Base-by-base conservation (phyloP, 2,888 invertebrate genomes). In the Sericinus montela region DNA sequence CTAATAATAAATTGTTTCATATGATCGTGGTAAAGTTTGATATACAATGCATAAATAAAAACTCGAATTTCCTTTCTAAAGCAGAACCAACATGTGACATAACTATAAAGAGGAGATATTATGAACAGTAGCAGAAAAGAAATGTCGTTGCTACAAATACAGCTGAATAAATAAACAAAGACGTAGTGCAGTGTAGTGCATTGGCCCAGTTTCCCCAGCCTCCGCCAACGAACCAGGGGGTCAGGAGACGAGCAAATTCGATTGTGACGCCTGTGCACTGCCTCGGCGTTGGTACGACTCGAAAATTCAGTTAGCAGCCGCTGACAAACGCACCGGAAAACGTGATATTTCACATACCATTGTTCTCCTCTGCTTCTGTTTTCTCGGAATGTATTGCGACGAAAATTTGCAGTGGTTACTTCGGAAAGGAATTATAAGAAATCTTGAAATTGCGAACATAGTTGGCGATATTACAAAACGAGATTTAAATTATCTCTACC, bases 101-200 rank as follows among this genome's bases (percentile, higher is more conserved):
- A 19, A 19, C 19, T 19, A 5, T 19, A 19, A 19, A 19, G 19
- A 19, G 19, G 5, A 3, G 3, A 13, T 36, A 16, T 36, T 36
- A 36, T n/a, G 1, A 16, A 28, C 35, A 29, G 37, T 10, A 29
- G 8, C 16, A 30, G 29, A 23, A 45, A 30, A 13, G 19, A 19
- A 23, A 32, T 32, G 11, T 11, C 11, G 13, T 32, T 11, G 11
- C 32, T 7, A 32, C 11, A 32, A 11, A 29, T 30, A 37, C 45
- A 29, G 29, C 38, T 38, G 19, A 45, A 45, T 32, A 45, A 35
- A 45, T 16, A 30, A 30, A 38, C n/a, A n/a, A n/a, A n/a, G n/a
- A n/a, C n/a, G n/a, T n/a, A n/a, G n/a, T n/a, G n/a, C n/a, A n/a
- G n/a, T n/a, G n/a, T n/a, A 14, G 10, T 7, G 39, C 25, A 3